Evolutionary conservation across 2,797 vertebrate genomes (phyloP).

Genomic region (Alcedo quadribrachys): DNA sequence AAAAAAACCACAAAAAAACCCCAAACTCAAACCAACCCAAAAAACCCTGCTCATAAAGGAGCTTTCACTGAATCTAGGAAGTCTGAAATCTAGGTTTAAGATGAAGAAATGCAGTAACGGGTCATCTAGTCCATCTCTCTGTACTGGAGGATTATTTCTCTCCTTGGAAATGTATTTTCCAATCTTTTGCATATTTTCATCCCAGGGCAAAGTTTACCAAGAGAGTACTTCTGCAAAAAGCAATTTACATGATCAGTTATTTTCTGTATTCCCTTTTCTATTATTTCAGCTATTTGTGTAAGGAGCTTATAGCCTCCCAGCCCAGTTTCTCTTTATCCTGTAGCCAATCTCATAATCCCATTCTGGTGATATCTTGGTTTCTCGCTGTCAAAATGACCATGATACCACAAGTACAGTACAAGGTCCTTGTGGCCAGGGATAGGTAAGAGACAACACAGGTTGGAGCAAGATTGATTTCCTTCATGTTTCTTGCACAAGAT

Average conservation of each 20-base stretch:
- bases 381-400: not conserved
- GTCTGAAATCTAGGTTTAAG: not conserved
- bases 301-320: slow-evolving; percentile 61
- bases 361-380: slow-evolving; percentile 29
- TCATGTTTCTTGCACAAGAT: not conserved
- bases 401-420: not conserved
- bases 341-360: slow-evolving; percentile 54
- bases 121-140: not conserved
- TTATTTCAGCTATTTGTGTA: slow-evolving; percentile 58
- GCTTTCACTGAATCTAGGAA: not conserved
- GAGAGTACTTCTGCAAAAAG: slow-evolving; percentile 30
- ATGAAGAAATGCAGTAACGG: not conserved
- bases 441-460: not conserved
- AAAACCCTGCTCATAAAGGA: not conserved
- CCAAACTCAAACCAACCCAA: no score
- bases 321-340: slow-evolving; percentile 53
- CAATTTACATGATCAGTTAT: slow-evolving; percentile 56
- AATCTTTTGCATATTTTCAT: not conserved
- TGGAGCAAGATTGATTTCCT: not conserved
- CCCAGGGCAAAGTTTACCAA: slow-evolving; percentile 28
- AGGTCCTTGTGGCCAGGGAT: not conserved
- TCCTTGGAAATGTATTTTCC: slow-evolving; percentile 1
- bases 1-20: not conserved
- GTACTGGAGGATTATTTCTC: not conserved
- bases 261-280: slow-evolving; percentile 49